These are phyloP conservation scores for Lerema accius DNA, from an alignment of 1,140 invertebrate genomes.

Conservation along the genomic window DNA sequence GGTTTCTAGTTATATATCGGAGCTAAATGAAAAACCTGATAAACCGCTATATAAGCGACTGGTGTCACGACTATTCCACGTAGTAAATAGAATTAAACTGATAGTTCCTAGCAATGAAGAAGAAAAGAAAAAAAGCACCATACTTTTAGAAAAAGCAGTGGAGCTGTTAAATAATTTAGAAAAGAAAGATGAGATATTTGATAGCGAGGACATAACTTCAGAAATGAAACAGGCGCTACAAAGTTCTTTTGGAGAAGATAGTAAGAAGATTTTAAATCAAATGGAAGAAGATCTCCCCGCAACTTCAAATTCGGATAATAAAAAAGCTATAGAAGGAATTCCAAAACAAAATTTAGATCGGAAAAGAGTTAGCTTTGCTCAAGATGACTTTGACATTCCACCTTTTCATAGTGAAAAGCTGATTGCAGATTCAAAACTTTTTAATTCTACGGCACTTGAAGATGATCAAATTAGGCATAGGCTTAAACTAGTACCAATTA, in stretches of 20 bases:
- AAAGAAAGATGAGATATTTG: constrained; percentile 33
- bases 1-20: constrained; percentile 30
- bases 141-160: constrained; percentile 30
- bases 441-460: constrained; percentile 24
- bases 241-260: constrained; percentile 35
- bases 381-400: background rate
- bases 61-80: constrained; percentile 30
- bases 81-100: constrained; percentile 37
- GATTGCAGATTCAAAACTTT: constrained; percentile 20
- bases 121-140: constrained; percentile 28
- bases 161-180: constrained; percentile 33
- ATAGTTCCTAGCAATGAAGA: constrained; percentile 16
- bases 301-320: background rate
- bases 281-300: constrained; percentile 7
- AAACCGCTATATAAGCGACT: constrained; percentile 27
- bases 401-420: constrained; percentile 16
- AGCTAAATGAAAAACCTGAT: constrained; percentile 27
- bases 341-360: no score
- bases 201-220: constrained; percentile 29
- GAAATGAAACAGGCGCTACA: constrained; percentile 40
- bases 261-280: constrained; percentile 36
- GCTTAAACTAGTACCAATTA: constrained; percentile 40
- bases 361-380: background rate
- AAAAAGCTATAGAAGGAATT: no score
- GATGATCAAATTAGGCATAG: constrained; percentile 1